phyloP scores from a whole-genome alignment of 2,888 invertebrate genomes.

The Deroplatys truncata region DNA sequence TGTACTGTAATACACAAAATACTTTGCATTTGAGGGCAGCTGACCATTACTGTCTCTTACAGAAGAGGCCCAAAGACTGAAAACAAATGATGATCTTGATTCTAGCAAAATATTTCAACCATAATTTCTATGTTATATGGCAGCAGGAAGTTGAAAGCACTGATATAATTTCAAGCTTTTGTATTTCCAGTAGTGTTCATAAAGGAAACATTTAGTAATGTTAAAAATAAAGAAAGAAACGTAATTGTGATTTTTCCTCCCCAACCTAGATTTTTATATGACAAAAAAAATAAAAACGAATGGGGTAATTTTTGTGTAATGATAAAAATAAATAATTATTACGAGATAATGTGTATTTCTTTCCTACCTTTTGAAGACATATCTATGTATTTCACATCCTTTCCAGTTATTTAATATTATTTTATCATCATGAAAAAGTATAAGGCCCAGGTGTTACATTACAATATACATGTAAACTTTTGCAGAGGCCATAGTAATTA shows the following conservation, averaged over 20 bases:
- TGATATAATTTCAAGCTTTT: conserved; percentile 9
- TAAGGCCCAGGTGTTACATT: no score
- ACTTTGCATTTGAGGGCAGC: neutral
- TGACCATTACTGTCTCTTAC: neutral
- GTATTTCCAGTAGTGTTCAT: conserved; percentile 9
- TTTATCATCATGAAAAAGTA: no score
- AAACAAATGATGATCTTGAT: neutral
- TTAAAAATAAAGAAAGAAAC: neutral
- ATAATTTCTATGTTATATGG: neutral
- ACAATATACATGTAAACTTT: no score
- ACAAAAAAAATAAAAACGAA: conserved; percentile 6
- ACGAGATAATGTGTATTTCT: neutral
- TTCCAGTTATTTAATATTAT: neutral
- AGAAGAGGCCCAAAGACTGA: conserved; percentile 11
- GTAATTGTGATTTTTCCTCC: conserved; percentile 24
- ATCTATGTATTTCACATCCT: neutral
- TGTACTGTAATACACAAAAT: neutral
- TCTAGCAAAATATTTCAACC: neutral
- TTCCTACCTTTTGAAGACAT: neutral
- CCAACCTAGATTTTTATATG: conserved; percentile 25
- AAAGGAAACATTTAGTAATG: neutral
- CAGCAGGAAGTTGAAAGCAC: conserved; percentile 3
- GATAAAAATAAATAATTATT: conserved; percentile 18
- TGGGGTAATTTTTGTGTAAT: conserved; percentile 24
- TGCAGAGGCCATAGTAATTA: no score